These are phyloP conservation scores for Phocides pigmalion DNA, from an alignment of 1,140 invertebrate species.

Conservation along the genomic window DNA sequence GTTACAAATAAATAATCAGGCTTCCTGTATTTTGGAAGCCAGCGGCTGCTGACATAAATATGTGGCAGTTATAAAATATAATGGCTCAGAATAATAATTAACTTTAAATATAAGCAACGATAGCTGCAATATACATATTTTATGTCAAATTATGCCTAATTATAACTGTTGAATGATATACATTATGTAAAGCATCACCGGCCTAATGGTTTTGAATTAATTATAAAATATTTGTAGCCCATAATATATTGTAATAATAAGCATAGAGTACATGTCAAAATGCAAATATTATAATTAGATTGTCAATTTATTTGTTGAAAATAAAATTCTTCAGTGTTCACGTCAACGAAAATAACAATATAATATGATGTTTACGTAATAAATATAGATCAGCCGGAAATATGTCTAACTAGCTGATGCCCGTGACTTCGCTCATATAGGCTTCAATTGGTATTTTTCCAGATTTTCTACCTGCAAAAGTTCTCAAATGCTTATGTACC, in stretches of 20 bases:
- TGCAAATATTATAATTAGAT: neutral
- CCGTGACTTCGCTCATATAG: too few species aligned
- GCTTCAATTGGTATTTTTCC: too few species aligned
- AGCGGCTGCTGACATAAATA: constrained; percentile 27
- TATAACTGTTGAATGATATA: constrained; percentile 28
- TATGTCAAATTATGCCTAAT: constrained; percentile 23
- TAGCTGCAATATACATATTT: constrained; percentile 7
- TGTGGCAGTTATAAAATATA: constrained; percentile 26
- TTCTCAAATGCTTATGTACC: too few species aligned
- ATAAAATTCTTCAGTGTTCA: constrained; percentile 21
- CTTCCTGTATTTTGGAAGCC: constrained; percentile 21
- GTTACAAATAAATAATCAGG: constrained; percentile 27
- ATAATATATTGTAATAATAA: neutral
- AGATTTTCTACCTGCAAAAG: too few species aligned
- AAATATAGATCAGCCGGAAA: too few species aligned
- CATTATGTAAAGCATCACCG: constrained; percentile 12
- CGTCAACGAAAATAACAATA: too few species aligned
- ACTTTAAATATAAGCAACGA: constrained; percentile 31
- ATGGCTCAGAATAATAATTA: constrained; percentile 21
- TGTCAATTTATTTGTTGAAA: constrained; percentile 13
- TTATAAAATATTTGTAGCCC: neutral
- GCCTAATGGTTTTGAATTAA: constrained; percentile 5
- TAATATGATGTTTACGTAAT: too few species aligned
- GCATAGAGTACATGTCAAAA: neutral
- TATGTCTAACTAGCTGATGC: too few species aligned